Base-by-base conservation (phyloP, 1,140 invertebrate genomes). In the Aphaenogaster rudis region DNA sequence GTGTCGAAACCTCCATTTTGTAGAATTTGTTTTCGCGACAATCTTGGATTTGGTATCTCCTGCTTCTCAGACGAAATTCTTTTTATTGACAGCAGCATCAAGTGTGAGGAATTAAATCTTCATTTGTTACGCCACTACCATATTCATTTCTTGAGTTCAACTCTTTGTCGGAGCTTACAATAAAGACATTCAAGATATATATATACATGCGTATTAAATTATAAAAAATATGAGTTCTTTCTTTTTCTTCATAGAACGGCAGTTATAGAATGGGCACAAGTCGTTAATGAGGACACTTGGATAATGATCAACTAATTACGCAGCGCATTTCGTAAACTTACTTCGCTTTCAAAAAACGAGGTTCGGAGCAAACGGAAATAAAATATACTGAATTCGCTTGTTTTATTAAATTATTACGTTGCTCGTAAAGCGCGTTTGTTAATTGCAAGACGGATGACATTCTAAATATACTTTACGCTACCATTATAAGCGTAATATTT, bases 261-360 rank as follows among this genome's bases (percentile, higher is more conserved):
- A 28, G 28, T 28, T 28, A 13, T 36, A 13, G 2, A 71, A 61
- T 17, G 9, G 28, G 28, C 28, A 42, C 3, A 42, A 78, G 9
- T 63, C 15, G 13, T 6, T 21, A 61, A 17, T 42, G 42, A 63
- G 21, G 1, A 4, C 13, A 42, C 54, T 17, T 8, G n/a, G 8
- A 48, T 33, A 28, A 21, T 5, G 8, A 33, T 63, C 17, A 74
- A 74, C 57, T 54, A 59, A 61, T 77, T 77, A 74, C 48, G 15
- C 9, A 45, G n/a, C 7, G 17, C 7, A 42, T 36, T 28, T 48
- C 21, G 21, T 8, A 45, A n/a, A 63, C 21, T 63, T 77, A 4
- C 57, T 48, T 61, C 15, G 1, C 2, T 74, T 54, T 74, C 4
- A 36, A 17, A 72, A 50, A 74, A 5, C 17, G 9, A 54, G 11